Conservation (phyloP, 2,113 vertebrate genomes). For the Pycnonotus jocosus region DNA sequence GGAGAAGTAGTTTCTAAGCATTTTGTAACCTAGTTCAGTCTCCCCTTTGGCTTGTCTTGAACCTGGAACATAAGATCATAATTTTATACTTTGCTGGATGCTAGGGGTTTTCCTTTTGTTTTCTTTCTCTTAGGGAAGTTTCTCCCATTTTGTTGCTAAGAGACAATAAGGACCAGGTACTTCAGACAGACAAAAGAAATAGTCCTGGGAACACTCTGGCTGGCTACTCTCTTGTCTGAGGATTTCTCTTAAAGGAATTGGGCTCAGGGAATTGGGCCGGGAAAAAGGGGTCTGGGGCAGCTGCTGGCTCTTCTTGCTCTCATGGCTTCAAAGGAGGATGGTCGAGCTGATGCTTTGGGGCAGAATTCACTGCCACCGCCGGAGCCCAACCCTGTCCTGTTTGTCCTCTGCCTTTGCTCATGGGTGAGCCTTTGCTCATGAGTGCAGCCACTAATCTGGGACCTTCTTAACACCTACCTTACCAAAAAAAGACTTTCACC, state of each 20-base stretch:
- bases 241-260: not conserved
- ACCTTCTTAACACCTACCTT: not conserved
- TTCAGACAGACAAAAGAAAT: not conserved
- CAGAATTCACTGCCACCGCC: fast-evolving
- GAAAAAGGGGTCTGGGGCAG: not conserved
- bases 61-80: not conserved
- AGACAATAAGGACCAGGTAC: not conserved
- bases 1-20: not conserved
- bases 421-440: not conserved
- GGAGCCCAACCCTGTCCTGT: not conserved
- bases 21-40: not conserved
- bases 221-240: not conserved
- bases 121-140: not conserved
- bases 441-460: too few species aligned
- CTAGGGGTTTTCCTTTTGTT: not conserved
- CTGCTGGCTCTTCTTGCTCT: not conserved
- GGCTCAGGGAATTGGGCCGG: not conserved
- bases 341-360: not conserved
- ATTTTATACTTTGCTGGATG: not conserved
- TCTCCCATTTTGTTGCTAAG: not conserved
- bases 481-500: not conserved
- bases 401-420: too few species aligned
- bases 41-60: not conserved
- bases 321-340: too few species aligned
- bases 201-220: not conserved